phyloP scores from a whole-genome alignment of 1,140 invertebrate genomes.

The Ostrea edulis region DNA sequence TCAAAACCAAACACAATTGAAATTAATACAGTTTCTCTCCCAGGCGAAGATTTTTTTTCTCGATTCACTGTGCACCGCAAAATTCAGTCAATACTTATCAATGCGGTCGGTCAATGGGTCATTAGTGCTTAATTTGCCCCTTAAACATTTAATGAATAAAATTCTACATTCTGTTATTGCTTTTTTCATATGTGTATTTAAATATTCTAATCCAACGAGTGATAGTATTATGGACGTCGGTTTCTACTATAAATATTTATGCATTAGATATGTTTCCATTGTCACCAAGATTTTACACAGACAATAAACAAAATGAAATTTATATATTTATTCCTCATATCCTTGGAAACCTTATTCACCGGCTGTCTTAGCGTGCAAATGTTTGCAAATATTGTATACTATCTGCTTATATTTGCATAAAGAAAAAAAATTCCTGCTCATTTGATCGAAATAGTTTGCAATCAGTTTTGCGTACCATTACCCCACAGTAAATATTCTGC shows the following conservation, averaged over 20 bases:
- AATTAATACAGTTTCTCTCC: constrained; percentile 1
- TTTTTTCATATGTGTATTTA: not conserved
- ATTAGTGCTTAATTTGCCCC: not conserved
- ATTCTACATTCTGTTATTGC: not conserved
- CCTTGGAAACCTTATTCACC: not conserved
- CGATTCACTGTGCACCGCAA: constrained; percentile 18
- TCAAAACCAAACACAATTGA: not conserved
- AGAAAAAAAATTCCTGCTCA: not conserved
- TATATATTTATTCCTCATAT: no score
- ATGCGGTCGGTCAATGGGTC: not conserved
- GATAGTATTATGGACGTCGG: no score
- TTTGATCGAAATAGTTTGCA: not conserved
- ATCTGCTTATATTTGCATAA: no score
- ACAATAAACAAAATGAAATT: no score
- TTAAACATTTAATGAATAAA: not conserved
- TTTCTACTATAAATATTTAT: no score
- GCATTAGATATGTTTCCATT: no score
- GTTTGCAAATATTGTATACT: no score
- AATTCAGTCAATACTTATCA: not conserved
- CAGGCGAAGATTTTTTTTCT: not conserved
- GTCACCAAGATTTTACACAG: no score
- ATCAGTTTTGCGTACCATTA: not conserved
- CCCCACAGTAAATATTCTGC: not conserved
- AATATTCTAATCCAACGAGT: no score
- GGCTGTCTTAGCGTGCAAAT: no score